Evolutionary conservation across 2,797 vertebrate species (phyloP).

Genomic region (Acrossocheilus wenchowensis): DNA sequence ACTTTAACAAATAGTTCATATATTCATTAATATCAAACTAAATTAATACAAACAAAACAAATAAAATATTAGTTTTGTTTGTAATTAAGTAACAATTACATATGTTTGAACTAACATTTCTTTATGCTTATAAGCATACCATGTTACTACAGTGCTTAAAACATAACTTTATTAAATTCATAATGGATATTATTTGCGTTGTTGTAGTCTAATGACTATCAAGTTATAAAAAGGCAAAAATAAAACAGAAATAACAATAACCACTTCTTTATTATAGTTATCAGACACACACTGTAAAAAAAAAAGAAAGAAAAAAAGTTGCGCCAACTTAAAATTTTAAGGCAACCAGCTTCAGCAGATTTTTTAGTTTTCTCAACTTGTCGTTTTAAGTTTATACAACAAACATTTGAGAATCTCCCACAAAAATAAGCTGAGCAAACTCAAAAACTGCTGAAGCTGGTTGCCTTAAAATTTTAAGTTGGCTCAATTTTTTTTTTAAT

Average conservation of each 20-base stretch:
- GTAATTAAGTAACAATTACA: background rate
- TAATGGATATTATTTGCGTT: background rate
- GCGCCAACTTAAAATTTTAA: no score
- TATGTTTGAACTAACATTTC: background rate
- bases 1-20: background rate
- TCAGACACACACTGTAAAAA: background rate
- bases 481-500: no score
- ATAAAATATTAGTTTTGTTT: background rate
- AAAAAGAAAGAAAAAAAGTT: no score
- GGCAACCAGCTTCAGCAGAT: no score
- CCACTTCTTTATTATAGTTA: background rate
- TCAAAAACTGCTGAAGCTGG: no score
- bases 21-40: background rate
- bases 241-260: background rate
- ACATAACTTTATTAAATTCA: background rate
- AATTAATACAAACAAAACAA: background rate
- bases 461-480: no score
- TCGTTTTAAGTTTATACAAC: no score
- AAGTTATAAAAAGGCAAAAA: background rate
- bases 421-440: no score
- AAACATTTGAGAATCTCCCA: no score
- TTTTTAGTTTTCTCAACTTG: no score
- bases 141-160: background rate
- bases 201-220: background rate
- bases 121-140: background rate